Evolutionary conservation across 92 coral and sea anemone genomes (phyloP), one percentile per base, ranked within the genome.

Genomic region (Epizoanthus rinbou): DNA sequence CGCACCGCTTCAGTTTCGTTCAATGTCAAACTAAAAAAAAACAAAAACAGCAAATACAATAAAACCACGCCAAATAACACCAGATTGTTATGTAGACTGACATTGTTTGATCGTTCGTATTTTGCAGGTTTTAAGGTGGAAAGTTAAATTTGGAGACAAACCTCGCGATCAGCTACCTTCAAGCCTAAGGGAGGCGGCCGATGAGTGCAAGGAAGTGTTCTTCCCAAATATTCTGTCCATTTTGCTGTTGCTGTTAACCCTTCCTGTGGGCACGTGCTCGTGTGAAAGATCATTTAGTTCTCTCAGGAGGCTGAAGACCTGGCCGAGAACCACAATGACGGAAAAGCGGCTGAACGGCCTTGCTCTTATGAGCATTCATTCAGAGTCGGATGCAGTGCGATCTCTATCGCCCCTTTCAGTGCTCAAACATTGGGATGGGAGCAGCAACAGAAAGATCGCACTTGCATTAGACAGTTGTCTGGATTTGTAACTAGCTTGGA

Each of bases 161-260:
- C 17, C 45, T 14, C 73, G 39, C 63, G 63, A 57, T 57, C n/a
- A 57, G 19, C 63, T 57, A 57, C 17, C 63, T 57, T 57, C 63
- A 58, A 69, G 54, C 74, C 74, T 35, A 28, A 69, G 43, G 43
- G 74, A 69, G 73, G 73, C 80, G 39, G 84, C 73, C 23, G 43
- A 28, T 31, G 50, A 59, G 63, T 86, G 85, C 80, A 63, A 69
- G 50, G 83, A 79, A 62, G 37, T 21, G 53, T 69, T 69, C 70
- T 69, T 69, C 74, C 74, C 74, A 37, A 69, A 69, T 35, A 69
- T 69, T 69, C 45, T 69, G 45, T 25, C 74, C 53, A 25, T 9
- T 16, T 69, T 69, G 70, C 70, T 65, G 70, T 65, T n/a, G 70
- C 70, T 65, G 70, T 65, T 65, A 65, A 65, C 70, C 70, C 70